These are phyloP conservation scores for Pristionchus arcanus DNA, from an alignment of 2,888 invertebrate genomes.

Conservation along the genomic window DNA sequence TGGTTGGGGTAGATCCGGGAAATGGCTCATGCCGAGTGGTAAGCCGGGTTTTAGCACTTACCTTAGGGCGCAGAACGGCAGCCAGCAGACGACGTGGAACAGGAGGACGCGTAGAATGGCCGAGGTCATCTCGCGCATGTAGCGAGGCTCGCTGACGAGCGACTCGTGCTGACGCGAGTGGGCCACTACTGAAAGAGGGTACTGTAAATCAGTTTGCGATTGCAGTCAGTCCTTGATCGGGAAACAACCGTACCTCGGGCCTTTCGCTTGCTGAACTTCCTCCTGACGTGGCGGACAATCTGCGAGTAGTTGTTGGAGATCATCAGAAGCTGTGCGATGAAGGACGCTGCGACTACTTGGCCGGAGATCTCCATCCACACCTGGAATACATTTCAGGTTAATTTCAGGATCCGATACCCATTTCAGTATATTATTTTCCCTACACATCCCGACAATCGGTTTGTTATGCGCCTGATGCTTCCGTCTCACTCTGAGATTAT, in stretches of 20 bases:
- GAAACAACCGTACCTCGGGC: conserved; percentile 66
- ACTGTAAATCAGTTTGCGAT: conserved; percentile 23
- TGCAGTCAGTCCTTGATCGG: background rate
- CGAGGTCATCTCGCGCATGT: conserved; percentile 78
- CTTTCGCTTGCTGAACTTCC: conserved; percentile 76
- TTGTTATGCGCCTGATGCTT: background rate
- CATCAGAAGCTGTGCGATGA: conserved; percentile 68
- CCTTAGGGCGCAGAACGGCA: conserved; percentile 72
- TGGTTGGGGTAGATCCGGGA: background rate
- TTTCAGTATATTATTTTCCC: background rate
- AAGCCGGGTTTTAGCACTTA: conserved; percentile 43
- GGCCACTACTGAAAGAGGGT: conserved; percentile 61
- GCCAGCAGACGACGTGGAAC: conserved; percentile 78
- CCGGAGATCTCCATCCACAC: conserved; percentile 53
- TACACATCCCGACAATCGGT: too few species aligned
- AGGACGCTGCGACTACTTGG: conserved; percentile 56
- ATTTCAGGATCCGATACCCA: background rate
- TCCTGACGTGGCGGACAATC: conserved; percentile 75
- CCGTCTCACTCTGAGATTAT: background rate
- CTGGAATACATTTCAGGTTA: background rate
- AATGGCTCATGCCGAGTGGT: background rate
- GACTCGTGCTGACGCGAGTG: conserved; percentile 66
- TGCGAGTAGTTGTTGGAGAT: conserved; percentile 75
- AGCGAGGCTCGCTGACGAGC: conserved; percentile 75
- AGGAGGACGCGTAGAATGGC: conserved; percentile 77